Evolutionary conservation across 2,888 invertebrate species (phyloP).

Genomic region (Cotesia congregata): DNA sequence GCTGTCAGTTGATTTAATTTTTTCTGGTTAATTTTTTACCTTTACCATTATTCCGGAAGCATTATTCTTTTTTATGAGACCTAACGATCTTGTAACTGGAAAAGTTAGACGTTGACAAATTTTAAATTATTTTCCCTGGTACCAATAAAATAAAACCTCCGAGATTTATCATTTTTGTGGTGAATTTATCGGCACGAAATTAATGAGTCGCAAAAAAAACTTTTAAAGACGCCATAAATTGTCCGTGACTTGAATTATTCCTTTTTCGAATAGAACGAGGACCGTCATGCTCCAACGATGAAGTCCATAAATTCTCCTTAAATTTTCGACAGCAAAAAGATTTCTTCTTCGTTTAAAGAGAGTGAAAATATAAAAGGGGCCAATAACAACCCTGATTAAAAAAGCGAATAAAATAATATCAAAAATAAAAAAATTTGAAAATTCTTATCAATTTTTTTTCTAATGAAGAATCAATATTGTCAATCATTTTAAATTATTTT

Average conservation of each 20-base stretch:
- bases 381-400: no score
- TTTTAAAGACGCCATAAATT: slow-evolving; percentile 10
- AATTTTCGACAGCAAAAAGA: no score
- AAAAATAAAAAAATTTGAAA: no score
- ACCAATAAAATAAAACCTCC: neutral
- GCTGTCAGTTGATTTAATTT: slow-evolving; percentile 24
- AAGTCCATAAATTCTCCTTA: no score
- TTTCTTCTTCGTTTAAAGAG: no score
- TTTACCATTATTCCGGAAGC: slow-evolving; percentile 18
- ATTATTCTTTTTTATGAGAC: neutral
- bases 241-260: neutral
- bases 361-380: no score
- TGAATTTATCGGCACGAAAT: slow-evolving; percentile 5
- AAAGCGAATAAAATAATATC: no score
- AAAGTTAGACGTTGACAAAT: neutral
- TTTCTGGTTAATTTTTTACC: slow-evolving; percentile 39
- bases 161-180: neutral
- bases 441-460: no score
- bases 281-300: no score
- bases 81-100: neutral
- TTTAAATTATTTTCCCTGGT: neutral
- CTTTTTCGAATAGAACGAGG: no score
- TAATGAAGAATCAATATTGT: no score
- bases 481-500: no score
- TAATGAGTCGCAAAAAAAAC: slow-evolving; percentile 14